Base-by-base conservation (phyloP, 2,113 vertebrate species). In the Ailurus styani region DNA sequence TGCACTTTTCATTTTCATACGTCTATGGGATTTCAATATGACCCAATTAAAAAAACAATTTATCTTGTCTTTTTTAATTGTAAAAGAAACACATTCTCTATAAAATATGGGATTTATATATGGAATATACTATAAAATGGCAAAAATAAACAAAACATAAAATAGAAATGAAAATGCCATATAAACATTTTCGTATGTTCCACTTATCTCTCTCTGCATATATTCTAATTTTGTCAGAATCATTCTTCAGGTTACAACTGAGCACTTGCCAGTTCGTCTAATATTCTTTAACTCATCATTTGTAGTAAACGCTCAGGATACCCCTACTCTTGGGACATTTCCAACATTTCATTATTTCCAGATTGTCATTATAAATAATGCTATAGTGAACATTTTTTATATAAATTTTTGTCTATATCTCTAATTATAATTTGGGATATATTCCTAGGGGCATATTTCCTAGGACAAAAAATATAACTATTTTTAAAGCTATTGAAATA, bases 311-410 rank as follows among this genome's bases (percentile, higher is more conserved):
- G 77, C 14, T 82, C 91, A 83, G 21, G 50, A 62, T 42, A 89
- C 54, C 15, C 78, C 42, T 23, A 37, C 29, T 73, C 40, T 55
- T 75, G 87, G 87, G 55, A 55, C 23, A n/a, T 87, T 96, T 83
- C 79, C 81, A 90, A 20, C 29, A 89, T 93, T 93, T 91, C 37
- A 37, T 95, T 87, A 78, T 87, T 98, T 96, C 90, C 79, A 96
- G 87, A 89, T 92, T 94, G 27, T 40, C 84, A 45, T 95, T 87
- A 91, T 90, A 90, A 95, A 95, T 66, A 50, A 93, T 82, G 77
- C 37, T 91, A 42, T 82, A 85, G 86, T 89, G 70, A 88, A 66
- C 37, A 84, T 68, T 87, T 90, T 96, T 96, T 47, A 85, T 45
- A 94, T 95, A 91, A 87, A 84, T 95, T 68, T 88, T 86, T 89